phyloP scores from a whole-genome alignment of 2,113 vertebrate genomes.

The Salminus brasiliensis region DNA sequence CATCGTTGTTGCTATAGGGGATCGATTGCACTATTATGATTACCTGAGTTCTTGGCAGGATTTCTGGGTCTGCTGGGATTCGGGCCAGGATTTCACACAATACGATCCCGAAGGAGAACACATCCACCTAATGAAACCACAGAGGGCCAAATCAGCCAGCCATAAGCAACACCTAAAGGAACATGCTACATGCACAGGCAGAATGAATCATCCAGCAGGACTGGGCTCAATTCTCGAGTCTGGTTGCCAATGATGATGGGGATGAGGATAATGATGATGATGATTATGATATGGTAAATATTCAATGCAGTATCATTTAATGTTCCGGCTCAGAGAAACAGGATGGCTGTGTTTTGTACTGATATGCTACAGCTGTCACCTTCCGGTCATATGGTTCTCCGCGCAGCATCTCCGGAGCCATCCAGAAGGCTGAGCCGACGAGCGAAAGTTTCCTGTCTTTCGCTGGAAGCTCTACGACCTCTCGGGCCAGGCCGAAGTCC shows the following conservation, averaged over 20 bases:
- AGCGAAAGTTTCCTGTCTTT: conserved; percentile 85
- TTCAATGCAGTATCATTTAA: neutral
- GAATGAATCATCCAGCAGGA: neutral
- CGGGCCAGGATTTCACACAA: conserved; percentile 86
- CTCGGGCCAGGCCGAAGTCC: conserved; percentile 86
- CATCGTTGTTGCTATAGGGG: neutral
- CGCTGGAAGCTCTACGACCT: conserved; percentile 81
- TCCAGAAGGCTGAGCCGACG: conserved; percentile 90
- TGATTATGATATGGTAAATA: too few relatives aligned
- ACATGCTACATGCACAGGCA: neutral
- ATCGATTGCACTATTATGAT: neutral
- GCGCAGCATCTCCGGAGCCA: conserved; percentile 88
- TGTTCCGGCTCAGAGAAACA: neutral
- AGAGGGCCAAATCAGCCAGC: conserved; percentile 8
- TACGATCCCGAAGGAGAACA: conserved; percentile 90
- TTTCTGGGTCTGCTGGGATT: conserved; percentile 85
- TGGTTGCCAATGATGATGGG: neutral
- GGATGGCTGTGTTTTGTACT: too few relatives aligned
- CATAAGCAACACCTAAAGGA: neutral
- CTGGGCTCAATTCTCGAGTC: too few relatives aligned
- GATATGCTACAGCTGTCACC: conserved; percentile 65
- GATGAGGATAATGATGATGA: too few relatives aligned
- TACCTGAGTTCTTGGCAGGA: conserved; percentile 86
- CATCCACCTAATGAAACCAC: conserved; percentile 79
- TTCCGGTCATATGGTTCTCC: conserved; percentile 87